These are phyloP conservation scores for Ceratosolen fusciceps DNA, from an alignment of 1,140 invertebrate genomes.

Conservation along the genomic window DNA sequence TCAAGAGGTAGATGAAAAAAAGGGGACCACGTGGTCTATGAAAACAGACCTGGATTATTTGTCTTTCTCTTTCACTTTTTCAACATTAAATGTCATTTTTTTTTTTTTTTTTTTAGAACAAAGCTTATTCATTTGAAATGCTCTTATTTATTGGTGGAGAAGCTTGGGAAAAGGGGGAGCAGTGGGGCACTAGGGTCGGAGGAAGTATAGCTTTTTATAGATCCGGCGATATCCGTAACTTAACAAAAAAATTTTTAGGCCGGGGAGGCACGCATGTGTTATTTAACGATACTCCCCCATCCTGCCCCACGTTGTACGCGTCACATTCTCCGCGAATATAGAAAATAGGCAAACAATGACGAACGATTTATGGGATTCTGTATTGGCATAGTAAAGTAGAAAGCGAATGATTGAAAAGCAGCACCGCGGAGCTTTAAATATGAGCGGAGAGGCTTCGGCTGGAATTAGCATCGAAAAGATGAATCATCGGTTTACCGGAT, in stretches of 20 bases:
- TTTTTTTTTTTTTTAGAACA: background rate
- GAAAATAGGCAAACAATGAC: background rate
- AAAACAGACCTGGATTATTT: conserved; percentile 36
- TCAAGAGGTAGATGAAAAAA: background rate
- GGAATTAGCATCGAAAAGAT: background rate
- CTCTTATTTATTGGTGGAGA: conserved; percentile 26
- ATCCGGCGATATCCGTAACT: background rate
- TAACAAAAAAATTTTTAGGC: background rate
- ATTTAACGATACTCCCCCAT: background rate
- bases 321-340: conserved; percentile 11
- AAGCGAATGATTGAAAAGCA: background rate
- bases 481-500: background rate
- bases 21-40: conserved; percentile 30
- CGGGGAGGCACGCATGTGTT: background rate
- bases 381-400: background rate
- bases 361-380: background rate
- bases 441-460: background rate
- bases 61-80: conserved; percentile 19
- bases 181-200: background rate
- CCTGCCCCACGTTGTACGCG: no score
- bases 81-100: conserved; percentile 7
- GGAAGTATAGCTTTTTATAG: conserved; percentile 19
- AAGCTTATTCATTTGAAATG: conserved; percentile 24
- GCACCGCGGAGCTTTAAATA: background rate
- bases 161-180: background rate